Base-by-base conservation (phyloP, 1,140 invertebrate species). In the Bicyclus anynana region DNA sequence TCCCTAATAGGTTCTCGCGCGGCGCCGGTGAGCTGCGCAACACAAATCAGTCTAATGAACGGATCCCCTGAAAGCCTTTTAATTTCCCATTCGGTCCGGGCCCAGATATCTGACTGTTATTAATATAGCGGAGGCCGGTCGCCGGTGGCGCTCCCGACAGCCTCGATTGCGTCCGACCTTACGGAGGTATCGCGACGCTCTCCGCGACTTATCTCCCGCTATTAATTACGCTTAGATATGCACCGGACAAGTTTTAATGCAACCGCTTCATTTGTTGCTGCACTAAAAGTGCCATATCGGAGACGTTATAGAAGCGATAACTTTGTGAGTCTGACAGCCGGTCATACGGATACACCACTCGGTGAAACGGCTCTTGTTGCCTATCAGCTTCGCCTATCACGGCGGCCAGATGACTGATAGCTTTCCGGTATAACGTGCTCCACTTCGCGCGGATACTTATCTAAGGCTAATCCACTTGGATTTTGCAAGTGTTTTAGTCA, bases 181-280 rank as follows among this genome's bases (percentile, higher is more conserved):
- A 63, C 55, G 62, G 56, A 71, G 70, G 74, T 77, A 82, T 80
- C 80, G 68, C 76, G 50, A 68, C 64, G 63, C 71, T 77, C 74
- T 74, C 72, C 62, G 51, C 70, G 55, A 79, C 78, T 84, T 87
- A 87, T 87, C 84, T 77, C 62, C 49, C 49, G 69, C 84, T 87
- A 87, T 87, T 87, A 87, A 87, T 87, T 87, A 87, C 75, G 65
- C 70, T 67, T 65, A 75, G 82, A 87, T 87, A 87, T 83, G 80
- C 75, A 72, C 63, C 65, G 72, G 84, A 80, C 80, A 79, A 84
- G 82, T 87, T 84, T 85, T 85, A 87, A 87, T 87, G 81, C 84
- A 77, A 87, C 78, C 75, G 80, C 82, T 87, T 87, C 82, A 85
- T 87, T 85, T 85, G 78, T 82, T 75, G 74, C 59, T 69, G 71